These are phyloP conservation scores for Xerus inauris DNA, from an alignment of 2,113 vertebrate genomes.

Conservation along the genomic window DNA sequence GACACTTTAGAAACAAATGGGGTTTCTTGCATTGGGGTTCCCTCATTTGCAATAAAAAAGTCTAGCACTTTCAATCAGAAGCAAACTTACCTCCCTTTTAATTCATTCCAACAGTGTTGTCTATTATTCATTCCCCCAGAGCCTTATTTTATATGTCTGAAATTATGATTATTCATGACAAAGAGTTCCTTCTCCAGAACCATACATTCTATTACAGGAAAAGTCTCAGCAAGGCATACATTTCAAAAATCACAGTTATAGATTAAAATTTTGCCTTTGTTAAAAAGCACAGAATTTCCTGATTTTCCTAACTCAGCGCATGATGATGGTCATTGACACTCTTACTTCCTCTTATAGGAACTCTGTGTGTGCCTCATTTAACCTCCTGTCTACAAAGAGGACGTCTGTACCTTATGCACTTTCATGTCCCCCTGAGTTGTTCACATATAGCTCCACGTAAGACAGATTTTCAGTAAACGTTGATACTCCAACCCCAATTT, in stretches of 20 bases:
- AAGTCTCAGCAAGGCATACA: background rate
- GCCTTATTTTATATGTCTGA: background rate
- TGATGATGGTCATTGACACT: accelerated
- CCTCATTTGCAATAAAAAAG: background rate
- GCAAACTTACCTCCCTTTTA: background rate
- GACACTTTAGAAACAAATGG: background rate
- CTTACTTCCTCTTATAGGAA: background rate
- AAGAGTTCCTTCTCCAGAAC: background rate
- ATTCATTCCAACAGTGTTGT: no score
- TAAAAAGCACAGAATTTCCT: background rate
- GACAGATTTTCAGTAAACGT: background rate
- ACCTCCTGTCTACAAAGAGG: background rate
- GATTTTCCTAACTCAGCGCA: background rate
- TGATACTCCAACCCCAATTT: no score
- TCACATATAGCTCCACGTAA: background rate
- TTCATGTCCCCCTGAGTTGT: background rate
- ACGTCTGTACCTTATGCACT: background rate
- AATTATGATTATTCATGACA: background rate
- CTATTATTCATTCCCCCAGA: background rate
- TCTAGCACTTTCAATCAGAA: background rate
- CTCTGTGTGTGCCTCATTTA: background rate
- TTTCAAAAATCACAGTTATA: background rate
- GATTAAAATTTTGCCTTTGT: background rate
- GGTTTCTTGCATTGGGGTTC: background rate
- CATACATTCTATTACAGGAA: background rate